Base-by-base conservation (phyloP, 2,888 invertebrate genomes). In the Zaprionus obscuricornis region DNA sequence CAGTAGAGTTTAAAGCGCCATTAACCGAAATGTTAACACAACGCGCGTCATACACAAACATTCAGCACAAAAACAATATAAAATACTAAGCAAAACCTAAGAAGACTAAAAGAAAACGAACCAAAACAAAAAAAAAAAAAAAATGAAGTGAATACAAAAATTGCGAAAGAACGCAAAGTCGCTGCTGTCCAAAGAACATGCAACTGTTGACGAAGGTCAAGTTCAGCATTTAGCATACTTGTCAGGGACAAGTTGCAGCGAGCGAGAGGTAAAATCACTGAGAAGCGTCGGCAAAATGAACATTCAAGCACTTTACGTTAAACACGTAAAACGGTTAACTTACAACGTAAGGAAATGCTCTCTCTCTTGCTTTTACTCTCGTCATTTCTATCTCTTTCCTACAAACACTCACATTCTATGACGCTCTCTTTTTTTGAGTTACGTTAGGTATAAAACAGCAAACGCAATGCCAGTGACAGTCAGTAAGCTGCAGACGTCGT, bases 131-230 rank as follows among this genome's bases (percentile, higher is more conserved):
- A 37, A 22, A 59, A 52, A 65, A 59, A 63, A 59, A 50, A 39
- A 56, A 63, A 66, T 63, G 58, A 63, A 47, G 47, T n/a, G n/a
- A n/a, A n/a, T n/a, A n/a, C n/a, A n/a, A n/a, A n/a, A n/a, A n/a
- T n/a, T n/a, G n/a, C n/a, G n/a, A n/a, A n/a, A 37, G 42, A 36
- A 31, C 46, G 13, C 66, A 47, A 58, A 24, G 42, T 17, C 24
- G 13, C 34, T 4, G 43, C 49, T n/a, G n/a, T n/a, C 6, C 11
- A 18, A 26, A 11, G 20, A 45, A 67, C 36, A 46, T 60, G 54
- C 68, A 58, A 66, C 57, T 75, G 69, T 84, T 85, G 77, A 60
- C 65, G 70, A 86, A 81, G 81, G 81, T 81, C 81, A 81, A 81
- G 81, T 86, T 82, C 65, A 66, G 54, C 45, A 31, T 46, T 70